Conservation (phyloP, 2,113 vertebrate species). For the Raja brachyura region DNA sequence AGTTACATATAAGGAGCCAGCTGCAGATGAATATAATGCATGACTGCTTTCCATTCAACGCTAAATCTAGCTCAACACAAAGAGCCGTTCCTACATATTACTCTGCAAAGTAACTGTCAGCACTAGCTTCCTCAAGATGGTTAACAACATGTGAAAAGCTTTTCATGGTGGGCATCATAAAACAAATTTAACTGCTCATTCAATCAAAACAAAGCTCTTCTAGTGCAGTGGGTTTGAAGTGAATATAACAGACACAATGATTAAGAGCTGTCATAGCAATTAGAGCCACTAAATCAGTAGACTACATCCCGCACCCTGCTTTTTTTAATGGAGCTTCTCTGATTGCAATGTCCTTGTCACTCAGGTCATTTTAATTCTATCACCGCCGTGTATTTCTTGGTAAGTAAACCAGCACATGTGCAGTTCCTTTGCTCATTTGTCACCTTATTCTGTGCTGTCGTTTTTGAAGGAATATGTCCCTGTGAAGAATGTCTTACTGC, state of each 20-base stretch:
- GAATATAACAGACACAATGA: conserved; percentile 30
- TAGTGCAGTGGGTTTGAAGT: conserved; percentile 23
- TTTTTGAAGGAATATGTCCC: conserved; percentile 17
- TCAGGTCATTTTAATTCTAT: conserved; percentile 34
- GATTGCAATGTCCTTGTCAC: conserved; percentile 34
- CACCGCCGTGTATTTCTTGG: background rate
- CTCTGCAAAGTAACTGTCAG: background rate
- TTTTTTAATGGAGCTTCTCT: conserved; percentile 2
- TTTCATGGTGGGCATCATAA: conserved; percentile 20
- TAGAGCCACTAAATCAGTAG: background rate
- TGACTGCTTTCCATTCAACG: conserved; percentile 30
- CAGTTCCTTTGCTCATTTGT: conserved; percentile 15
- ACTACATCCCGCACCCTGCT: background rate
- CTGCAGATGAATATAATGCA: conserved; percentile 1
- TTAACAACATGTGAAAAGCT: background rate
- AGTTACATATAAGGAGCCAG: conserved; percentile 3
- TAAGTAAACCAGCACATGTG: conserved; percentile 17
- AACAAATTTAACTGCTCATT: conserved; percentile 30
- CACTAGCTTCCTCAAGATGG: conserved; percentile 6
- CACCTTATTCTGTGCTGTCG: conserved; percentile 27
- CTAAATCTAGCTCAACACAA: conserved; percentile 31
- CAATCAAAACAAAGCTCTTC: conserved; percentile 24
- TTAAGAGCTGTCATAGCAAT: conserved; percentile 33
- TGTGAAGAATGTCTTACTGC: conserved; percentile 29
- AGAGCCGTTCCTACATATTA: background rate